These are phyloP conservation scores for Ianthella basta DNA, from an alignment of 37 sponge, comb jelly and placozoan genomes.

Conservation along the genomic window DNA sequence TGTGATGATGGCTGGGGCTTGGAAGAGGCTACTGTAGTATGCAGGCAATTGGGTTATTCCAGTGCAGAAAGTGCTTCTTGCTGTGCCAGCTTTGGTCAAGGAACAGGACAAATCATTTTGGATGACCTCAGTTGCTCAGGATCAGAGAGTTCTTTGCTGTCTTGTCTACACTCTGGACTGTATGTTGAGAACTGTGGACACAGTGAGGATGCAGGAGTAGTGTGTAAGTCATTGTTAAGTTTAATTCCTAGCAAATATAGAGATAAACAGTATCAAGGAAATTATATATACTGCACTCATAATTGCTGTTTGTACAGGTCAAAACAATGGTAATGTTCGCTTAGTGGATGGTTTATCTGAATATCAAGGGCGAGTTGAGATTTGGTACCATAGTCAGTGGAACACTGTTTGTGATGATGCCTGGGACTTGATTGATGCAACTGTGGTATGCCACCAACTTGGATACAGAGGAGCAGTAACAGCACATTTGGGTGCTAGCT, in stretches of 20 bases:
- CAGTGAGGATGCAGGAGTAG: background rate
- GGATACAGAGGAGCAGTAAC: slow-evolving; percentile 42
- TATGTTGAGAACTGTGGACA: background rate
- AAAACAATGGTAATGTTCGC: slow-evolving; percentile 16
- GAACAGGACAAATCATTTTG: background rate
- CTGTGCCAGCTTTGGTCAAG: background rate
- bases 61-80: background rate
- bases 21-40: background rate
- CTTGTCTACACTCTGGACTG: background rate
- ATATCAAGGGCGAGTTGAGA: slow-evolving; percentile 38
- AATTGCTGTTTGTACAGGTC: background rate
- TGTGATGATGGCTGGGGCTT: slow-evolving; percentile 1
- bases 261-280: background rate
- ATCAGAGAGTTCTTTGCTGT: background rate
- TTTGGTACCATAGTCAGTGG: slow-evolving; percentile 44
- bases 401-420: slow-evolving; percentile 30
- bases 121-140: background rate
- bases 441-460: slow-evolving; percentile 46
- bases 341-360: background rate
- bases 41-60: background rate
- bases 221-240: too few relatives aligned
- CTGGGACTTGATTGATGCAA: slow-evolving; percentile 44
- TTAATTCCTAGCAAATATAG: too few relatives aligned
- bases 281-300: background rate
- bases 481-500: slow-evolving; percentile 1